Conservation (phyloP, 30 jellyfish, hydroid and myxozoan genomes). For the Nemopilema nomurai region DNA sequence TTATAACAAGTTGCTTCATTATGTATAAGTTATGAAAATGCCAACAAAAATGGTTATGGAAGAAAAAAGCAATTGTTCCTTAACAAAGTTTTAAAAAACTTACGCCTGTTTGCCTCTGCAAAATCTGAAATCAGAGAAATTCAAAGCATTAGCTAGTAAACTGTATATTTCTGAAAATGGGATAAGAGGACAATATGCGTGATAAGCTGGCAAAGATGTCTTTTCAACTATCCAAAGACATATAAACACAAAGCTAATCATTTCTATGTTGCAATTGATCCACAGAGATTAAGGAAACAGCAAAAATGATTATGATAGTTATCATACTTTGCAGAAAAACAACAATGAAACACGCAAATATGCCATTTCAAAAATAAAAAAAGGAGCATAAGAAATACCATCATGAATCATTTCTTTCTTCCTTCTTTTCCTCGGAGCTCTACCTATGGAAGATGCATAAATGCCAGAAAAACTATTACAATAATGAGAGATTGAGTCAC, state of each 20-base stretch:
- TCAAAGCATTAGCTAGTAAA: neutral
- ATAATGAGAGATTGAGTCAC: too few relatives aligned
- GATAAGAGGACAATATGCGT: neutral
- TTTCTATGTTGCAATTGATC: too few relatives aligned
- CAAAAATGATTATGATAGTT: too few relatives aligned
- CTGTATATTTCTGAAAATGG: neutral
- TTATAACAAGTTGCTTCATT: neutral
- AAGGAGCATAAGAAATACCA: slow-evolving; percentile 35
- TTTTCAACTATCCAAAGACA: too few relatives aligned
- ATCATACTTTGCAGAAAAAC: too few relatives aligned
- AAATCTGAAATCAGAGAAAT: slow-evolving; percentile 1
- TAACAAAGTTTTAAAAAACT: neutral
- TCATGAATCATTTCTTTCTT: slow-evolving; percentile 70
- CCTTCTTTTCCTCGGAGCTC: slow-evolving; percentile 81
- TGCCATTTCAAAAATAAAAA: too few relatives aligned
- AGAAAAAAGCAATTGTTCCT: neutral
- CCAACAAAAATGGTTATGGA: neutral
- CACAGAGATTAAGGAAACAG: too few relatives aligned
- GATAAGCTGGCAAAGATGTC: too few relatives aligned
- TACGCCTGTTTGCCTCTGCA: slow-evolving; percentile 27
- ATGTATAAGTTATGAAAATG: neutral
- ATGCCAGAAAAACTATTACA: neutral
- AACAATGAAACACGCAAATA: too few relatives aligned
- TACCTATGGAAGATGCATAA: slow-evolving; percentile 20
- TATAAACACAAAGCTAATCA: too few relatives aligned